A percentile compares a stretch with the other conserved stretches of the same genome.
Conservation (phyloP, 2,113 vertebrate species). For the Notarius lentiginosus region DNA sequence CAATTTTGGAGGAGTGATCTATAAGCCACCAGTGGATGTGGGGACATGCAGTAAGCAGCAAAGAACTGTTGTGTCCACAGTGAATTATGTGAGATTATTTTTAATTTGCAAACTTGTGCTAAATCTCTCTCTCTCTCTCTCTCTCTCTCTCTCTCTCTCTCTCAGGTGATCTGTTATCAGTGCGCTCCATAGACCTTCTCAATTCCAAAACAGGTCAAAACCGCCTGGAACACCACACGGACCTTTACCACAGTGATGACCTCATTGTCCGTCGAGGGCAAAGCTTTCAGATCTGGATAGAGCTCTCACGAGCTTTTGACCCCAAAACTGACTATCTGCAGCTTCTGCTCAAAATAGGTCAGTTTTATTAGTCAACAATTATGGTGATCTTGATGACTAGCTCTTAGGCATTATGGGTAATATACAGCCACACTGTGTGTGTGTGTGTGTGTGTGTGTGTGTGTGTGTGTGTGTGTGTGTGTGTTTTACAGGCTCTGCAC, state of each 20-base stretch:
- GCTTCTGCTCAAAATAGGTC: conserved; percentile 79
- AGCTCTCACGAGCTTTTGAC: conserved; percentile 73
- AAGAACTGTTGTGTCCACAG: background rate
- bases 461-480: background rate
- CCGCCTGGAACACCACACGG: conserved; percentile 76
- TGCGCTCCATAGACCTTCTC: conserved; percentile 75
- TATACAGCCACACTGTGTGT: background rate
- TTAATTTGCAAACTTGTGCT: background rate
- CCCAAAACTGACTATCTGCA: conserved; percentile 68
- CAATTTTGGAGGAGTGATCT: background rate
- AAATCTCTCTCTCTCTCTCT: background rate
- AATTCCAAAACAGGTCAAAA: conserved; percentile 66
- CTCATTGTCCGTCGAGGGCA: conserved; percentile 83
- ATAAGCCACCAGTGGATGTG: rapidly evolving
- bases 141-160: conserved; percentile 17
- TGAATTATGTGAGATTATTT: background rate
- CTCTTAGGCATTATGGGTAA: background rate
- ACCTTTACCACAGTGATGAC: conserved; percentile 72
- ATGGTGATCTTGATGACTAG: background rate
- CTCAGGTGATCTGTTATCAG: conserved; percentile 70
- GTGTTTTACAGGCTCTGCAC: conserved; percentile 70
- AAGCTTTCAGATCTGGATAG: conserved; percentile 71
- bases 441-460: background rate
- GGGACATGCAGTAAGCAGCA: background rate
- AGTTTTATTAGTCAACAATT: conserved; percentile 10